These are phyloP conservation scores for Chironomus striatipennis DNA, from an alignment of 1,140 invertebrate genomes.

Conservation along the genomic window DNA sequence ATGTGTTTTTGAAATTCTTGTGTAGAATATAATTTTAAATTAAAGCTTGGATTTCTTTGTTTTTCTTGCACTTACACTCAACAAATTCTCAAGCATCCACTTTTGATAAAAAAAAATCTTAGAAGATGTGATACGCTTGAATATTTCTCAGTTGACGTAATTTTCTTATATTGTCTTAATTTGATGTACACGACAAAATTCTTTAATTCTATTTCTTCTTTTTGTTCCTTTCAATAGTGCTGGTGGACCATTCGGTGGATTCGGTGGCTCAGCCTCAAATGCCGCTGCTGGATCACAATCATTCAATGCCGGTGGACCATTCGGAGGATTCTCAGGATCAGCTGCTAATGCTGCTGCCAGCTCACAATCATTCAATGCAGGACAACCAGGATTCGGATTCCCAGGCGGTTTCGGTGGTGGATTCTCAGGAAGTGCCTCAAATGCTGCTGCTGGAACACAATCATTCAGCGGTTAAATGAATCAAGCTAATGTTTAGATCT, in stretches of 20 bases:
- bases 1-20: no score
- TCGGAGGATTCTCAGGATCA: background rate
- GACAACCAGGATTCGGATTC: background rate
- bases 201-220: background rate
- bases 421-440: background rate
- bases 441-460: background rate
- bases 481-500: background rate
- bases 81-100: no score
- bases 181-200: no score
- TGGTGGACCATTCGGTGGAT: slow-evolving; percentile 18
- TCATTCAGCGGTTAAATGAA: background rate
- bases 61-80: no score
- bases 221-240: background rate
- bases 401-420: background rate
- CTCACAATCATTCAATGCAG: background rate
- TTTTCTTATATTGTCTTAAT: no score
- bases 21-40: no score
- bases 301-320: background rate
- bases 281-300: background rate
- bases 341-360: background rate
- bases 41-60: no score
- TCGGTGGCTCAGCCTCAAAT: background rate
- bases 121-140: no score
- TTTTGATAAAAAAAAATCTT: no score
- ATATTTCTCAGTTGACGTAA: no score